A percentile compares a stretch with the other conserved stretches of the same genome.
Conservation (phyloP, 2,888 invertebrate species). For the Pristionchus maxplancki region DNA sequence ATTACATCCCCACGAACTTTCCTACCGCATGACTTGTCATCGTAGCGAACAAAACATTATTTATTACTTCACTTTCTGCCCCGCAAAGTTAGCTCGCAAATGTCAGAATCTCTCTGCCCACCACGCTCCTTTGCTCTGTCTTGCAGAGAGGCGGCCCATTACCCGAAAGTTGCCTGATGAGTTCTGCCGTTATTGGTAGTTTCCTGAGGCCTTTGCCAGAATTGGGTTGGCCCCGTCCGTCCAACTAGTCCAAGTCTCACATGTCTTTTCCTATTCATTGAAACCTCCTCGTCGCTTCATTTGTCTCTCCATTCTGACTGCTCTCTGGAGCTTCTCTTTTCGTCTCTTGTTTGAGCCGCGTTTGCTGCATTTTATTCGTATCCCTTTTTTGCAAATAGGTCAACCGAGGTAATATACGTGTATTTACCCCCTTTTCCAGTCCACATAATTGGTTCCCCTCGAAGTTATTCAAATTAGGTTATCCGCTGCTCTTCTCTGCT, state of each 20-base stretch:
- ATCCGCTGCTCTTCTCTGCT: not conserved
- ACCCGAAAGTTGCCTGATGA: not conserved
- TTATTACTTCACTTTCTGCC: too few species aligned
- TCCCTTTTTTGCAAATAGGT: too few species aligned
- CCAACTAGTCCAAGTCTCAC: not conserved
- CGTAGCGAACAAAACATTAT: not conserved
- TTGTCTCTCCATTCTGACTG: too few species aligned
- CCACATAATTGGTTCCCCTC: not conserved
- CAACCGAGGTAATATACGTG: too few species aligned
- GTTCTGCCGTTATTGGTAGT: conserved; percentile 10
- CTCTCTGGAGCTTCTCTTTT: too few species aligned
- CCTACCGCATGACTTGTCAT: not conserved
- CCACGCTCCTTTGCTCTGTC: too few species aligned
- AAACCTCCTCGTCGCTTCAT: not conserved
- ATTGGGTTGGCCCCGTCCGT: not conserved
- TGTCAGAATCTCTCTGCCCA: too few species aligned
- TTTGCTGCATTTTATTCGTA: too few species aligned
- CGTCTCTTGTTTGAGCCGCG: too few species aligned
- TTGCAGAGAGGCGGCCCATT: not conserved
- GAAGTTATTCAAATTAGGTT: not conserved
- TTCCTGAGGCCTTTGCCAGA: conserved; percentile 8
- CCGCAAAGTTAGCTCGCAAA: too few species aligned
- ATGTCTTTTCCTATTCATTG: conserved; percentile 9
- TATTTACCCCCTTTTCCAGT: not conserved
- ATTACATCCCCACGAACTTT: not conserved